Evolutionary conservation across 2,888 invertebrate genomes (phyloP), one percentile per base, ranked within the genome.

Genomic region (Eristalis arbustorum): DNA sequence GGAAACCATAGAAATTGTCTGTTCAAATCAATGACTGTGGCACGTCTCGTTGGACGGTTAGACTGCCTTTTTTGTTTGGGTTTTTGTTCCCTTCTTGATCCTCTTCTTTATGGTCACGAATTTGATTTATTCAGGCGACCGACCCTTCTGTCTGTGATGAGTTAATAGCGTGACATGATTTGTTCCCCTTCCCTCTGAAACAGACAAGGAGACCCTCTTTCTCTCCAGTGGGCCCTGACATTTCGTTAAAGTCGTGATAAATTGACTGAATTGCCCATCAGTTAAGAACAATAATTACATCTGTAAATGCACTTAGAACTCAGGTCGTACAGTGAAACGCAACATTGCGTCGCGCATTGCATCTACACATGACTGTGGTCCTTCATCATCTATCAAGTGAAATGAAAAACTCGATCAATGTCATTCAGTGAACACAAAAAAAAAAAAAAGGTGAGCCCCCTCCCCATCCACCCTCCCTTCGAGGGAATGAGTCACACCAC

Each of bases 151-250:
- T 72, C 67, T 69, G 80, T 84, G 75, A 84, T 75, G 80, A 87
- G 83, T 87, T 87, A 87, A 87, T 87, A 83, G 87, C 87, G 87
- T 87, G 87, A 87, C 87, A 87, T 83, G 87, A 87, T 71, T 87
- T 25, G 2, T 31, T 31, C 31, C 71, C 49, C 22, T 23, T 42
- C 66, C 66, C 25, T 64, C 0, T 4, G 22, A n/a, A n/a, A 13
- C 28, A 4, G 13, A 6, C 28, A 14, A 1, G 0, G 31, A 6
- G 31, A 5, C 31, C 6, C 8, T 31, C 8, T 31, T 1, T 31
- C 31, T 1, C 31, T 8, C 62, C 42, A 42, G n/a, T n/a, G n/a
- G 14, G 2, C 63, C 23, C 66, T 28, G 57, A 25, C 61, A 59
- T 67, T 40, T 66, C 68, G 62, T 34, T 71, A 68, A 62, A 67